phyloP scores from a whole-genome alignment of 2,888 invertebrate genomes.

The Callyntrura sp. region DNA sequence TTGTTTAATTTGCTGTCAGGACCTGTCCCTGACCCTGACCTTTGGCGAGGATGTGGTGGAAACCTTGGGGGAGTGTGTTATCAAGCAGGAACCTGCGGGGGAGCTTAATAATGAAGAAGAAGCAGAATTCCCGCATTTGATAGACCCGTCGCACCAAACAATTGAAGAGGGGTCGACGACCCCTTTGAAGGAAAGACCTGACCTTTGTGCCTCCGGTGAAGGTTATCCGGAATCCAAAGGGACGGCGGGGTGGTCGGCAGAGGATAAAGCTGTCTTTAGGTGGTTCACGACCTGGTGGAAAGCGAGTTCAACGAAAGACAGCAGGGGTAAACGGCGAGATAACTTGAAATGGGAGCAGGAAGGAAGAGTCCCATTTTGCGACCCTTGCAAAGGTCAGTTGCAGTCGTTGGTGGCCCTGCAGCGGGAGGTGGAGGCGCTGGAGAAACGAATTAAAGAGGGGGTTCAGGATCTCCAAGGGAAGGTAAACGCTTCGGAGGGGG shows the following conservation, averaged over 20 bases:
- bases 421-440: neutral
- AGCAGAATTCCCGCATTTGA: too few species aligned
- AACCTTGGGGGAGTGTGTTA: too few species aligned
- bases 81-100: too few species aligned
- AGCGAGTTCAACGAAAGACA: neutral
- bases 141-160: too few species aligned
- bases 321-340: neutral
- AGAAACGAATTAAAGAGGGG: neutral
- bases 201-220: too few species aligned
- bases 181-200: too few species aligned
- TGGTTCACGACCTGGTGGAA: conserved; percentile 3
- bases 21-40: too few species aligned
- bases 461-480: neutral
- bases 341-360: neutral
- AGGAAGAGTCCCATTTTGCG: neutral
- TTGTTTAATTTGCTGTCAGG: too few species aligned
- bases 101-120: too few species aligned
- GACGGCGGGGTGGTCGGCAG: neutral
- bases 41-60: too few species aligned
- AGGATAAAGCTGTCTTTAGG: neutral
- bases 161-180: too few species aligned
- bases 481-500: neutral
- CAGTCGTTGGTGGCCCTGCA: neutral
- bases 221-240: too few species aligned
- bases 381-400: neutral